Conservation (phyloP, 2,113 vertebrate genomes). For the Pipra filicauda region DNA sequence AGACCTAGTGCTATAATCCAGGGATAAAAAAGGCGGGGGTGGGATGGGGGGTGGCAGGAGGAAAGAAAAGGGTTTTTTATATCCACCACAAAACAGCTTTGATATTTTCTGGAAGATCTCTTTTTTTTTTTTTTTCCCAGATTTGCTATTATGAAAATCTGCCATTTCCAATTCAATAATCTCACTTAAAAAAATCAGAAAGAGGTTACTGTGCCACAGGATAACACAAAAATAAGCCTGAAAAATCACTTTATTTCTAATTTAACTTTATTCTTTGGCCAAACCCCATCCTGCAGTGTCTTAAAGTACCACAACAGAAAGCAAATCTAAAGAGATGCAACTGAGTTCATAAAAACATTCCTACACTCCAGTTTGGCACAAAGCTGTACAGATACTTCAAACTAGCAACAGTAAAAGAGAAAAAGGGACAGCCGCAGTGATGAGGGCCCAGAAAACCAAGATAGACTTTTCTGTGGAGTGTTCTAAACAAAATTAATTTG, state of each 20-base stretch:
- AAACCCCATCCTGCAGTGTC: constrained; percentile 75
- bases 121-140: constrained; percentile 8
- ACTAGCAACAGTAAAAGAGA: constrained; percentile 15
- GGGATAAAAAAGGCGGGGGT: fast-evolving
- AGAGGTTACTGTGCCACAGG: neutral
- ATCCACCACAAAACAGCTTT: neutral
- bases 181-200: constrained; percentile 66
- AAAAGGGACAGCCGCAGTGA: neutral
- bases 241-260: neutral
- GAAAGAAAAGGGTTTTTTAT: neutral
- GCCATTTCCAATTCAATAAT: constrained; percentile 75
- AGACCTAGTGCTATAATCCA: neutral
- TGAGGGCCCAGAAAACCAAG: neutral
- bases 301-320: constrained; percentile 79
- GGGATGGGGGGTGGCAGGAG: neutral
- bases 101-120: neutral
- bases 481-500: neutral
- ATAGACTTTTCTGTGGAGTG: neutral
- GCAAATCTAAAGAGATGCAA: constrained; percentile 75
- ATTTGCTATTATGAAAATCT: constrained; percentile 82
- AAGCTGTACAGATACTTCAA: constrained; percentile 78
- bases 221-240: neutral
- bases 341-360: constrained; percentile 80
- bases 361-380: constrained; percentile 78
- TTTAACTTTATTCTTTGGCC: constrained; percentile 77